Percentiles rank a stretch among this genome's conserved stretches.
Evolutionary conservation across 2,797 vertebrate species (phyloP).

Genomic region (Acanthiza pusilla): DNA sequence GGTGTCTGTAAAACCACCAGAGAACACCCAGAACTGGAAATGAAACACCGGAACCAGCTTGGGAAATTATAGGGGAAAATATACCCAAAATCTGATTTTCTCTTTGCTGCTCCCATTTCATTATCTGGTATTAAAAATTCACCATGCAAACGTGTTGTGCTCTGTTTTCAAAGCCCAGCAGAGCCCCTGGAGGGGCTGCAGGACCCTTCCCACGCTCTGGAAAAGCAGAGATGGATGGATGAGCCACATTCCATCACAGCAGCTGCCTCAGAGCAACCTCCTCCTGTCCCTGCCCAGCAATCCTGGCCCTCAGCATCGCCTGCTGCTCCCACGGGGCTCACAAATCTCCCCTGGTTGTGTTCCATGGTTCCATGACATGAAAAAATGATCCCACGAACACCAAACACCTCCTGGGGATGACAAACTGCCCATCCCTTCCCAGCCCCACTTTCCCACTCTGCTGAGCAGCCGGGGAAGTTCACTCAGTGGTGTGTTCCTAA

Average conservation of each 20-base stretch:
- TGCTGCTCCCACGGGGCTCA: background rate
- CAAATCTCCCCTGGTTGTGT: background rate
- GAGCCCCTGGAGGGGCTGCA: background rate
- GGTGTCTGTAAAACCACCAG: background rate
- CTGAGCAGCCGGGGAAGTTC: background rate
- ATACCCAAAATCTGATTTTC: background rate
- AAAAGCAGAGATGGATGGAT: background rate
- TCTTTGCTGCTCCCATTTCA: background rate
- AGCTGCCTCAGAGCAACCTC: background rate
- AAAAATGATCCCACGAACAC: background rate
- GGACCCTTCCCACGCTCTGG: background rate
- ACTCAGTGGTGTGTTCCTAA: background rate
- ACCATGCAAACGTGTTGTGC: accelerated
- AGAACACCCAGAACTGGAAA: background rate
- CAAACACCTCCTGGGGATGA: background rate
- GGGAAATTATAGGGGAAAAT: background rate
- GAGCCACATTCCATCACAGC: background rate
- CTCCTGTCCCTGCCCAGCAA: background rate
- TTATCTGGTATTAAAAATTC: background rate
- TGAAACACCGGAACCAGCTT: background rate
- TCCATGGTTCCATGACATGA: background rate
- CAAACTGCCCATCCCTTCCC: background rate
- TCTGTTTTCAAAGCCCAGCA: background rate
- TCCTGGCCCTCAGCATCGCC: background rate
- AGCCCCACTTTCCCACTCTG: background rate